Evolutionary conservation across 1,140 invertebrate genomes (phyloP).

Genomic region (Sycobia sp.): DNA sequence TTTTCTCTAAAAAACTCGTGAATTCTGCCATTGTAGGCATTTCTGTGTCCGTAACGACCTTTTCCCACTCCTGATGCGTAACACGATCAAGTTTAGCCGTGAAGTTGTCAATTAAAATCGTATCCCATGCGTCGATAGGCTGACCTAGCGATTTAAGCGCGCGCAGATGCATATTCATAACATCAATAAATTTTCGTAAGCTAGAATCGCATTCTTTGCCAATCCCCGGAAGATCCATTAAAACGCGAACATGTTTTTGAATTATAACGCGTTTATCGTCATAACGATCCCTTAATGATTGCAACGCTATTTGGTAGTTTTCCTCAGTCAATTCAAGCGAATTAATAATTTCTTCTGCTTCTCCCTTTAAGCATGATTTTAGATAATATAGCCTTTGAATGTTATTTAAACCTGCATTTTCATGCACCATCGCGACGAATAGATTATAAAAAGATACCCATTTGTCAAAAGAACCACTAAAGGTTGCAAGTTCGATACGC

Average conservation of each 20-base stretch:
- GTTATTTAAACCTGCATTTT: neutral
- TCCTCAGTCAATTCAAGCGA: neutral
- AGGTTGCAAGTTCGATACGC: neutral
- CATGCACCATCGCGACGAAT: neutral
- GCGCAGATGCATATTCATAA: conserved; percentile 43
- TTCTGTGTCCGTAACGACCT: conserved; percentile 28
- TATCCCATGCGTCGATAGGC: conserved; percentile 43
- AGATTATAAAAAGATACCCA: neutral
- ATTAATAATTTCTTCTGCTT: neutral
- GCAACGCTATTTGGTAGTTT: neutral
- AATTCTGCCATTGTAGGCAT: conserved; percentile 40
- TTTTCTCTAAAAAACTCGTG: conserved; percentile 39
- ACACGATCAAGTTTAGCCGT: conserved; percentile 44
- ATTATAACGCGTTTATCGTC: conserved; percentile 49
- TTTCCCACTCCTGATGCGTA: conserved; percentile 47
- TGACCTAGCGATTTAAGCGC: conserved; percentile 37
- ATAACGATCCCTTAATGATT: conserved; percentile 37
- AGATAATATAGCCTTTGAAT: conserved; percentile 1
- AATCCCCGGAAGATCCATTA: conserved; percentile 41
- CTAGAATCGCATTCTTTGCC: conserved; percentile 33
- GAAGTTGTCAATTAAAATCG: conserved; percentile 43
- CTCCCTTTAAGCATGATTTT: neutral
- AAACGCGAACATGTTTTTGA: conserved; percentile 44
- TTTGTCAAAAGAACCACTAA: neutral
- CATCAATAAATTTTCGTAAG: conserved; percentile 49